Percentiles rank a stretch among this genome's conserved stretches.
Conservation (phyloP, 2,888 invertebrate genomes). For the Nemapogon koenigi region DNA sequence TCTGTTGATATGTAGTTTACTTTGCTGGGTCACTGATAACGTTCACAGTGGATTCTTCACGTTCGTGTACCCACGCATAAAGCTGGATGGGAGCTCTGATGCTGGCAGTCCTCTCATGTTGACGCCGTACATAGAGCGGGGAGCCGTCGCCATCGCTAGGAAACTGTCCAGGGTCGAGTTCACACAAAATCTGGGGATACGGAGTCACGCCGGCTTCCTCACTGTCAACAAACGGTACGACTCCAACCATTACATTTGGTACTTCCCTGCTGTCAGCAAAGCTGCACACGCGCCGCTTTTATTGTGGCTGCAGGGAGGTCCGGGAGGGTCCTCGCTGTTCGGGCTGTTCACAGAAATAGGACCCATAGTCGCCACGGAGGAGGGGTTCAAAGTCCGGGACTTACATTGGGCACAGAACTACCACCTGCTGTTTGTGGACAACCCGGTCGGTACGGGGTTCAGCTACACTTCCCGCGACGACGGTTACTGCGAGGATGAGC, state of each 20-base stretch:
- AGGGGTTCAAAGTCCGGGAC: conserved; percentile 38
- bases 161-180: conserved; percentile 37
- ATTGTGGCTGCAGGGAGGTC: conserved; percentile 67
- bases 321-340: conserved; percentile 60
- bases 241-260: conserved; percentile 71
- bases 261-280: conserved; percentile 60
- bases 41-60: conserved; percentile 25
- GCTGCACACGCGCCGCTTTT: conserved; percentile 47
- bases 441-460: conserved; percentile 70
- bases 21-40: no score
- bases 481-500: conserved; percentile 63
- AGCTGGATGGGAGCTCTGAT: conserved; percentile 25
- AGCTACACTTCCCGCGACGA: conserved; percentile 63
- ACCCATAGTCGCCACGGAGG: conserved; percentile 51
- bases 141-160: conserved; percentile 50
- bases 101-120: conserved; percentile 59
- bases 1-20: no score
- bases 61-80: conserved; percentile 38
- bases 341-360: conserved; percentile 68
- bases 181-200: conserved; percentile 38
- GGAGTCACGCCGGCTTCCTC: conserved; percentile 68
- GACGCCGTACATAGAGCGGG: conserved; percentile 62
- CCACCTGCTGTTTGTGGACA: conserved; percentile 69
- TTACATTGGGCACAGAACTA: conserved; percentile 66
- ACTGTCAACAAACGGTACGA: conserved; percentile 63